These are phyloP conservation scores for Acanthurus tractus DNA, from an alignment of 2,797 vertebrate species.

Conservation along the genomic window DNA sequence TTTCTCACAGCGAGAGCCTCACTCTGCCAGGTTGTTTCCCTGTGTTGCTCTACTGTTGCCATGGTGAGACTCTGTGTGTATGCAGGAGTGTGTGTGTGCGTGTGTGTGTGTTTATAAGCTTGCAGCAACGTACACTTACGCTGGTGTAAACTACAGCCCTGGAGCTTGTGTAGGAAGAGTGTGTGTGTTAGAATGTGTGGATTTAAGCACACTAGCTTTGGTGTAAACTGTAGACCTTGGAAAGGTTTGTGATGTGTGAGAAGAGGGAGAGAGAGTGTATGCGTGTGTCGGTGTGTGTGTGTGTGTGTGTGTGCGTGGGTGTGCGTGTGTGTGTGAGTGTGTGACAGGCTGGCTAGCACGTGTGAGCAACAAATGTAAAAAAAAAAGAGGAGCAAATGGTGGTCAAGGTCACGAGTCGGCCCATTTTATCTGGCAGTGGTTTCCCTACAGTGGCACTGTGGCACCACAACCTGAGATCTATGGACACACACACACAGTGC, in stretches of 20 bases:
- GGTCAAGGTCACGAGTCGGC: constrained; percentile 82
- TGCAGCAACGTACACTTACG: constrained; percentile 56
- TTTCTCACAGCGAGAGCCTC: constrained; percentile 85
- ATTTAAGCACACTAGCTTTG: constrained; percentile 50
- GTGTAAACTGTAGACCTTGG: constrained; percentile 53
- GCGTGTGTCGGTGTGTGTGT: too few species aligned
- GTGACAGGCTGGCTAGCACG: constrained; percentile 24
- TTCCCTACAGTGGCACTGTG: constrained; percentile 67
- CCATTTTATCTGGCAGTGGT: constrained; percentile 70
- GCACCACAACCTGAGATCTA: constrained; percentile 62
- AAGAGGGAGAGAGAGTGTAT: too few species aligned
- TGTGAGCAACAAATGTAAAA: constrained; percentile 71
- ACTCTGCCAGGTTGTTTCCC: constrained; percentile 91
- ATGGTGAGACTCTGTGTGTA: constrained; percentile 90
- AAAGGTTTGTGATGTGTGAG: constrained; percentile 32
- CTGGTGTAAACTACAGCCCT: constrained; percentile 68
- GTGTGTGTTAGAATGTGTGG: constrained; percentile 41
- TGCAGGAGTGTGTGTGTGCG: constrained; percentile 52
- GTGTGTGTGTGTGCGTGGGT: constrained; percentile 7
- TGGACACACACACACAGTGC: constrained; percentile 37
- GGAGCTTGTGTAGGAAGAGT: constrained; percentile 52
- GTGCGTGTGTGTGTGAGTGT: neutral
- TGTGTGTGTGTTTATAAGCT: constrained; percentile 34
- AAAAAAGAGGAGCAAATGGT: constrained; percentile 61
- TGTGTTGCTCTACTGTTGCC: constrained; percentile 94